phyloP scores from a whole-genome alignment of 2,888 invertebrate genomes.

The Ormyrus nitidulus region DNA sequence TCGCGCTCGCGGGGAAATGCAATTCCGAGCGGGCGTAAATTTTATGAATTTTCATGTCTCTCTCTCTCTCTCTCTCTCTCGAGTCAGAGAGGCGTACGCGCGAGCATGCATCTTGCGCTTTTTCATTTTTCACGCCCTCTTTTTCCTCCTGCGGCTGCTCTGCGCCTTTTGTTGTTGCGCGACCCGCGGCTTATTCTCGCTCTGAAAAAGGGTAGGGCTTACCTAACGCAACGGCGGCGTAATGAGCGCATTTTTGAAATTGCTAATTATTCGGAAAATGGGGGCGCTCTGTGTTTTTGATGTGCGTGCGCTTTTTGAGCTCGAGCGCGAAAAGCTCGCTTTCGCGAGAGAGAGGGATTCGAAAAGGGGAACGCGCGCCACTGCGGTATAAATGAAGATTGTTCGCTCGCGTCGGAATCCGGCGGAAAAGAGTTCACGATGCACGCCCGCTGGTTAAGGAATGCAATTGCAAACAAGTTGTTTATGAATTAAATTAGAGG shows the following conservation, averaged over 20 bases:
- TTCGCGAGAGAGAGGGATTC: too few species aligned
- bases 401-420: too few species aligned
- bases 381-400: too few species aligned
- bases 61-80: not conserved
- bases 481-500: too few species aligned
- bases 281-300: not conserved
- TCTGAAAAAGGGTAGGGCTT: not conserved
- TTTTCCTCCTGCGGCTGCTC: not conserved
- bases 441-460: too few species aligned
- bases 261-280: constrained; percentile 48
- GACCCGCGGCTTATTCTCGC: not conserved
- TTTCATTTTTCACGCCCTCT: constrained; percentile 11
- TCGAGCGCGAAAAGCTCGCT: too few species aligned
- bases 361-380: too few species aligned
- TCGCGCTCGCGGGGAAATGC: constrained; percentile 34
- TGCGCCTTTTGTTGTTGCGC: not conserved
- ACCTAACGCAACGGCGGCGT: constrained; percentile 1
- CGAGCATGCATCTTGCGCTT: not conserved
- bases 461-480: too few species aligned
- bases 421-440: too few species aligned
- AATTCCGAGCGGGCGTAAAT: constrained; percentile 42
- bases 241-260: constrained; percentile 49
- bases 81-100: too few species aligned
- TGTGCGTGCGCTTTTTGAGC: too few species aligned
- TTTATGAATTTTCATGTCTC: constrained; percentile 52